Conservation (phyloP, 2,797 vertebrate species). For the Galagoides demidoff region DNA sequence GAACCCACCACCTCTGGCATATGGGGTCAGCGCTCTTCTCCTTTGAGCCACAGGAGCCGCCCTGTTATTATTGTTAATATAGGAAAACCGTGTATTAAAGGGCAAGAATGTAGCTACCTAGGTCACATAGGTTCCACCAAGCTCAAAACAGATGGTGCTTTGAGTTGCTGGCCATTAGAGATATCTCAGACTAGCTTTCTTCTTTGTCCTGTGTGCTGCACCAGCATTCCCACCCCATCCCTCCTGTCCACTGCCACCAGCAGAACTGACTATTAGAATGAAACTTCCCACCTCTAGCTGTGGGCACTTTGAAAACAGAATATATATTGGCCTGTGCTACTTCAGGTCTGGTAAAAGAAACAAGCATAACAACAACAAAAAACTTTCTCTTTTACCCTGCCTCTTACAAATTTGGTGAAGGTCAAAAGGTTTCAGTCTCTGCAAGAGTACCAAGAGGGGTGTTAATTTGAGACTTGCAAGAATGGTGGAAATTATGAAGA, state of each 20-base stretch:
- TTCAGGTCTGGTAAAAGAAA: neutral
- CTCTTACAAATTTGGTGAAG: neutral
- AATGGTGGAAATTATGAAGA: neutral
- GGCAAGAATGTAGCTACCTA: neutral
- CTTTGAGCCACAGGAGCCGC: no score
- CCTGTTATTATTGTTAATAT: neutral
- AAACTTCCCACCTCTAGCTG: neutral
- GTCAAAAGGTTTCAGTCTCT: neutral
- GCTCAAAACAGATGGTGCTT: neutral
- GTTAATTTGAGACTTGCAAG: neutral
- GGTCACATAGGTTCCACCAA: neutral
- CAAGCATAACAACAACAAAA: neutral
- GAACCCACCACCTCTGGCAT: no score
- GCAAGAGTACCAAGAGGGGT: neutral
- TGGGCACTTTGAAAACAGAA: neutral
- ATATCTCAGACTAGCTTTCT: neutral
- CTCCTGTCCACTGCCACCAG: neutral
- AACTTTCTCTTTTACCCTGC: neutral
- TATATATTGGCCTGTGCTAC: neutral
- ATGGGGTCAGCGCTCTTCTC: no score
- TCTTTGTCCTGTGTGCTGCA: neutral
- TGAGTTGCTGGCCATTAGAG: neutral
- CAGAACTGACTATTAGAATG: neutral
- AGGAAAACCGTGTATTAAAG: neutral
- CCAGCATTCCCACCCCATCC: neutral